Evolutionary conservation across 2,797 vertebrate genomes (phyloP).

Genomic region (Clangula hyemalis): DNA sequence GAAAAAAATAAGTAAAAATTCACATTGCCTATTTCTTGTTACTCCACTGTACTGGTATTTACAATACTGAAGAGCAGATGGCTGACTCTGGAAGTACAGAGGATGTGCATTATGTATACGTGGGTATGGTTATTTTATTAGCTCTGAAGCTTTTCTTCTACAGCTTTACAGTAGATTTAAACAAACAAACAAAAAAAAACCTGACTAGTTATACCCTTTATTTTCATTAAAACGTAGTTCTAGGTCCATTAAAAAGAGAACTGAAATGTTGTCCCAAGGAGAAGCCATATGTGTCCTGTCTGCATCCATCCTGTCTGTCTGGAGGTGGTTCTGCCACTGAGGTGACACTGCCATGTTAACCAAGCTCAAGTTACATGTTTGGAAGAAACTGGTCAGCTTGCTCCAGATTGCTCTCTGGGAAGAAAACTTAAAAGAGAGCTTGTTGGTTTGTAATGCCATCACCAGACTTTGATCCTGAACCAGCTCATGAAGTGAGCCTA

Average conservation of each 20-base stretch:
- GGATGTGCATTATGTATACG: neutral
- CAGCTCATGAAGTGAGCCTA: neutral
- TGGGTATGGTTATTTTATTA: accelerated
- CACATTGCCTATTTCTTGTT: neutral
- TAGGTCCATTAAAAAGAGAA: neutral
- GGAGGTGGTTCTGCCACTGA: neutral
- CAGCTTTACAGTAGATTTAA: accelerated
- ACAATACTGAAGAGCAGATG: neutral
- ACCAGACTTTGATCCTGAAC: neutral
- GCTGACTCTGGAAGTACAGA: neutral
- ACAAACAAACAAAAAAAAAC: too few relatives aligned
- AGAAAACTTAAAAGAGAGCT: neutral
- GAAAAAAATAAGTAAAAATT: neutral
- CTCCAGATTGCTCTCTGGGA: neutral
- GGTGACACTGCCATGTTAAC: accelerated
- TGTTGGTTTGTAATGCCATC: neutral
- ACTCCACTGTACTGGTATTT: neutral
- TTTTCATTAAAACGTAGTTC: neutral
- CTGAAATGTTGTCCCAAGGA: neutral
- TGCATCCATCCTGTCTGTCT: neutral
- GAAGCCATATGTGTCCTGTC: neutral
- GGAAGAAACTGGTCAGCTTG: neutral
- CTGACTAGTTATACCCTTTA: neutral
- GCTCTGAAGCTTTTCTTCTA: neutral
- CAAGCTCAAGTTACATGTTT: neutral